Conservation (phyloP, 2,888 invertebrate genomes). For the Metellina segmentata region DNA sequence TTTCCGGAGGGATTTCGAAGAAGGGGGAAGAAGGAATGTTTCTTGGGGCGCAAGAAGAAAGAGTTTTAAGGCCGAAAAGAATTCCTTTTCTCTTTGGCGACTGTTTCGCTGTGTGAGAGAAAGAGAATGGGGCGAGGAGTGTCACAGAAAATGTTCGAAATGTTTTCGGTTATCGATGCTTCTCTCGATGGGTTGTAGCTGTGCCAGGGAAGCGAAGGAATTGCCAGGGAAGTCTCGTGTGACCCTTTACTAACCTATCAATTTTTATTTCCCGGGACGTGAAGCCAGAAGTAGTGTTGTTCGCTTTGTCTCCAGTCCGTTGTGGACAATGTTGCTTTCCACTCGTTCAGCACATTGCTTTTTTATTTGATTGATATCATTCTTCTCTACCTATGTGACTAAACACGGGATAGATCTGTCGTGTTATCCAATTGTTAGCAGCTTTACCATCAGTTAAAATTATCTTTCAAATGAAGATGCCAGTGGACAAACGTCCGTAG, state of each 20-base stretch:
- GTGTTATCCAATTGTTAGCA: no score
- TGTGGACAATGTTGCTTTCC: no score
- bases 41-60: constrained; percentile 56
- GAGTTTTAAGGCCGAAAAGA: constrained; percentile 41
- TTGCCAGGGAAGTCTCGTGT: not conserved
- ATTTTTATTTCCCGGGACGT: not conserved
- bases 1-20: constrained; percentile 30
- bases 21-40: constrained; percentile 53
- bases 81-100: constrained; percentile 21
- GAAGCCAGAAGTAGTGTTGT: not conserved
- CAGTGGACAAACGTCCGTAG: no score
- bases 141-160: constrained; percentile 32
- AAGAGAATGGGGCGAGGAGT: not conserved
- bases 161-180: constrained; percentile 35
- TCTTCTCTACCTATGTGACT: no score
- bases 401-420: no score
- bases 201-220: not conserved
- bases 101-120: not conserved
- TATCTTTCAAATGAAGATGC: no score
- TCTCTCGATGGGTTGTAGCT: constrained; percentile 11
- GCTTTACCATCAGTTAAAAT: no score
- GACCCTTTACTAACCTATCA: not conserved
- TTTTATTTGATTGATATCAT: no score
- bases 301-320: not conserved
- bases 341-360: no score